Evolutionary conservation across 2,888 invertebrate species (phyloP).

Genomic region (Polymixis flavicincta): DNA sequence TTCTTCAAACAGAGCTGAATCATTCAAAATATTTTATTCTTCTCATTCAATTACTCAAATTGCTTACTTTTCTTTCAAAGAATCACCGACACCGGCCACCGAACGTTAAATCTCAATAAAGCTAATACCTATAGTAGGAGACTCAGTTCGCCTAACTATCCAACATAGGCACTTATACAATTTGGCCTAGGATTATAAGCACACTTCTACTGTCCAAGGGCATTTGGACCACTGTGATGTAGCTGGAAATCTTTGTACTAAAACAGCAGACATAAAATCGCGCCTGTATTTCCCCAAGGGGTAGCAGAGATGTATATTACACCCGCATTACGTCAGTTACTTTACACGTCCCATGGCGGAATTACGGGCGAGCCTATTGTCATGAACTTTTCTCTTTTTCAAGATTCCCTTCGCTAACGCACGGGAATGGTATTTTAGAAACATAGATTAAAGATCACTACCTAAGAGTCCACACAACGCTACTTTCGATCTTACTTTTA

Average conservation of each 20-base stretch:
- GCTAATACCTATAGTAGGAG: slow-evolving; percentile 59
- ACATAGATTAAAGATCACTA: background rate
- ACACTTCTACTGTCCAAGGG: slow-evolving; percentile 35
- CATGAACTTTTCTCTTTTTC: background rate
- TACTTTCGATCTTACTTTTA: background rate
- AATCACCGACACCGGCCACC: slow-evolving; percentile 32
- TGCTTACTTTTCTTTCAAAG: background rate
- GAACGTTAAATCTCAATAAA: slow-evolving; percentile 44
- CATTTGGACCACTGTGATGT: background rate
- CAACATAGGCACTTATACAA: slow-evolving; percentile 66
- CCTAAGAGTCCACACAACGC: background rate
- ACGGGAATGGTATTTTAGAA: too few relatives aligned
- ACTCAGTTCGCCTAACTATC: slow-evolving; percentile 65
- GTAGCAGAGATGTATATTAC: background rate
- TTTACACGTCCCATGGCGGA: background rate
- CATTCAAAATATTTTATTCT: background rate
- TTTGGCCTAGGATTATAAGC: slow-evolving; percentile 60
- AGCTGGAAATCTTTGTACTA: background rate
- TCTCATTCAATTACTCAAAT: background rate
- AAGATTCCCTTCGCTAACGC: too few relatives aligned
- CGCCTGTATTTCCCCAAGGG: background rate
- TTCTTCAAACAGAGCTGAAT: background rate
- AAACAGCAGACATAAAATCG: background rate
- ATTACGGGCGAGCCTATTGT: background rate
- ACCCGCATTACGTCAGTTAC: background rate